Conservation (phyloP, 2,113 vertebrate species). For the Isichthys henryi region DNA sequence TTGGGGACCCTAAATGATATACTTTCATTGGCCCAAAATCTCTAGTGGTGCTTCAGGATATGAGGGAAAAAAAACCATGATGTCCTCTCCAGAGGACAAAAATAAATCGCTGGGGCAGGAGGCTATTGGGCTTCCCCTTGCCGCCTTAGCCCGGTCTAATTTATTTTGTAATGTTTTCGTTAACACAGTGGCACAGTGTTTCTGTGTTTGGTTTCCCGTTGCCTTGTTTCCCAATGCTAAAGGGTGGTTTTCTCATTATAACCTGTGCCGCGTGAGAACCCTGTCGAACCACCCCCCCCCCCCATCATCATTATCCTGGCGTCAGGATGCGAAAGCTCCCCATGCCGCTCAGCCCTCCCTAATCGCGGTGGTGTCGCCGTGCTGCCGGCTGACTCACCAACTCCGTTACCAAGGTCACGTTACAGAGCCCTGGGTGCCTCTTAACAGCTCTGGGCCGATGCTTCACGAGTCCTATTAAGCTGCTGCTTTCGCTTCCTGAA, state of each 20-base stretch:
- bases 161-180: neutral
- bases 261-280: neutral
- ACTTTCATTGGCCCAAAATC: neutral
- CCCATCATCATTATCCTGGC: neutral
- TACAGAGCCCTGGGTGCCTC: neutral
- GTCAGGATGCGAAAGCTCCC: neutral
- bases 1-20: neutral
- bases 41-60: neutral
- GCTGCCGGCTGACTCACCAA: slow-evolving; percentile 39
- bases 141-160: neutral
- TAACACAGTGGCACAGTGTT: neutral
- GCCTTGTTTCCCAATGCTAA: neutral
- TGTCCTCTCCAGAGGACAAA: neutral
- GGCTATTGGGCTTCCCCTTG: neutral
- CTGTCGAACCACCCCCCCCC: neutral
- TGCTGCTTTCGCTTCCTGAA: neutral
- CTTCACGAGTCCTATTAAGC: slow-evolving; percentile 7
- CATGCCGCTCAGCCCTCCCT: slow-evolving; percentile 26
- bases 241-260: neutral
- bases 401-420: neutral
- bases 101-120: neutral
- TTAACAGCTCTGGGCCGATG: slow-evolving; percentile 36
- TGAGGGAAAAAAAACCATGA: neutral
- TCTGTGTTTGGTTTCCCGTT: neutral
- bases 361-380: slow-evolving; percentile 35